These are phyloP conservation scores for Panonychus citri DNA, from an alignment of 1,140 invertebrate species.

Conservation along the genomic window DNA sequence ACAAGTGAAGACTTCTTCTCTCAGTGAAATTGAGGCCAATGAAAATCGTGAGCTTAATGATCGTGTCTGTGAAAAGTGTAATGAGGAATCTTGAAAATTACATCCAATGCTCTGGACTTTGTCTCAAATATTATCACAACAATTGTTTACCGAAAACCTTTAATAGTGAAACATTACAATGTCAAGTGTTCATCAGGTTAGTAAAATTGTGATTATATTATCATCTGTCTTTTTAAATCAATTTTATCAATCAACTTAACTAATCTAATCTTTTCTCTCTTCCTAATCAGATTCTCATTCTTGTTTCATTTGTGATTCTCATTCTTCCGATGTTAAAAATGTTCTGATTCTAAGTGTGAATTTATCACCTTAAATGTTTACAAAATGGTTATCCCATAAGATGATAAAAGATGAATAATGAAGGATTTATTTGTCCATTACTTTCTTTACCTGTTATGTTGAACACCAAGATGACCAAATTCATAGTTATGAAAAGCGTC, in stretches of 20 bases:
- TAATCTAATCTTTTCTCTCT: not conserved
- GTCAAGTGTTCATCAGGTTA: conserved; percentile 34
- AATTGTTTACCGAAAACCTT: conserved; percentile 21
- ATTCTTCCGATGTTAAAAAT: conserved; percentile 25
- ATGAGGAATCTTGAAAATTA: not conserved
- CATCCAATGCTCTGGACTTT: conserved; percentile 22
- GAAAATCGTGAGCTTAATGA: conserved; percentile 2
- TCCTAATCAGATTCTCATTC: conserved; percentile 45
- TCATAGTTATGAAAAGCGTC: conserved; percentile 16
- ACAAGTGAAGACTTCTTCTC: conserved; percentile 3
- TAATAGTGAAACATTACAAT: conserved; percentile 19
- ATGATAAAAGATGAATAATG: conserved; percentile 15
- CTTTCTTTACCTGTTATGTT: conserved; percentile 64
- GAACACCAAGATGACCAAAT: conserved; percentile 34
- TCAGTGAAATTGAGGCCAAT: not conserved
- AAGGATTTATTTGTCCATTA: conserved; percentile 39
- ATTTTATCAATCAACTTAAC: not conserved
- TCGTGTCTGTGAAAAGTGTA: not conserved
- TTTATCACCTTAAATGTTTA: conserved; percentile 28
- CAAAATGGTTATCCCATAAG: conserved; percentile 18
- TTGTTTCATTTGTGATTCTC: conserved; percentile 35
- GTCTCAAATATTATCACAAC: conserved; percentile 24
- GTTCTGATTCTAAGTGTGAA: conserved; percentile 24
- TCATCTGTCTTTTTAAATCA: not conserved
- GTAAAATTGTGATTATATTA: not conserved